phyloP scores from a whole-genome alignment of 1,140 invertebrate genomes.

The Saccostrea glomerata region DNA sequence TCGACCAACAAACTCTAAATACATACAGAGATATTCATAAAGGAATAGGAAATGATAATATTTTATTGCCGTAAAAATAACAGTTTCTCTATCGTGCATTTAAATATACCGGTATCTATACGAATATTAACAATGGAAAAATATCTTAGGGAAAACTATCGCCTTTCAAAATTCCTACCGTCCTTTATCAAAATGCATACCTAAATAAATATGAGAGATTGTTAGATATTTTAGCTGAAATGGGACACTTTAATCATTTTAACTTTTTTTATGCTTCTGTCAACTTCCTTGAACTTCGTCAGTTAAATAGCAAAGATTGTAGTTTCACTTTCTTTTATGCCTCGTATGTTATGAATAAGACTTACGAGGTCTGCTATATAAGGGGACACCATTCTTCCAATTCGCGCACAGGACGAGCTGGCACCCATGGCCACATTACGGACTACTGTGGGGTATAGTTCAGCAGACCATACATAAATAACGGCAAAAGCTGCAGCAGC shows the following conservation, averaged over 20 bases:
- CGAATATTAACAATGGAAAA: too few species aligned
- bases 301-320: too few species aligned
- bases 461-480: constrained; percentile 89
- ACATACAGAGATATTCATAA: neutral
- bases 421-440: constrained; percentile 90
- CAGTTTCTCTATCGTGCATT: neutral
- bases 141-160: too few species aligned
- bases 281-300: too few species aligned
- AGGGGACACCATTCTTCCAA: constrained; percentile 89
- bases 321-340: too few species aligned
- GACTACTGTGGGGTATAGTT: constrained; percentile 92
- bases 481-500: constrained; percentile 80
- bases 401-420: constrained; percentile 87
- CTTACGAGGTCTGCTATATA: constrained; percentile 69
- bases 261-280: too few species aligned
- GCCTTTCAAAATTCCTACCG: too few species aligned
- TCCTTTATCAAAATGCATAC: too few species aligned
- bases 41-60: neutral
- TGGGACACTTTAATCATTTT: too few species aligned
- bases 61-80: neutral
- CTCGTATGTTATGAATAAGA: neutral
- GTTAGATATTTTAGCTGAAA: too few species aligned
- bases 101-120: too few species aligned
- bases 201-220: too few species aligned
- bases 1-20: constrained; percentile 47